Conservation (phyloP, 2,888 invertebrate species). For the Elysia crispata region DNA sequence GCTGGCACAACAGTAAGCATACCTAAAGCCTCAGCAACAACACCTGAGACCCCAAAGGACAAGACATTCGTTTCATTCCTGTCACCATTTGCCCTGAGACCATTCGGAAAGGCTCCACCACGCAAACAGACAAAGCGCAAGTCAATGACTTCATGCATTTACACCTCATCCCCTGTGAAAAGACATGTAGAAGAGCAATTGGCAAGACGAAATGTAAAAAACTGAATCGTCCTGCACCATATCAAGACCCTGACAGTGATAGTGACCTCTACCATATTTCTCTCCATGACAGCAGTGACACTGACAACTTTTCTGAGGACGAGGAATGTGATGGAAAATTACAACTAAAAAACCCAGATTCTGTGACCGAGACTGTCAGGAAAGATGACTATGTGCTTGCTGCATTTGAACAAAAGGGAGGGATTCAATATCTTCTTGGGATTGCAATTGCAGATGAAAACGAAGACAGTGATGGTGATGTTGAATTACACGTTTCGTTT, state of each 20-base stretch:
- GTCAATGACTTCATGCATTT: slow-evolving; percentile 1
- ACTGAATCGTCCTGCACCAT: not conserved
- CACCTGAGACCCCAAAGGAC: not conserved
- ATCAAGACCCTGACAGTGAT: slow-evolving; percentile 16
- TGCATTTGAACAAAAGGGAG: not conserved
- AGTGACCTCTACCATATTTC: not conserved
- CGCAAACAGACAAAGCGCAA: not conserved
- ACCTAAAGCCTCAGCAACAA: too few species aligned
- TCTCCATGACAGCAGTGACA: not conserved
- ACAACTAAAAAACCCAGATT: not conserved
- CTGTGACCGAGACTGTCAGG: not conserved
- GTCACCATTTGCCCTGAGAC: slow-evolving; percentile 25
- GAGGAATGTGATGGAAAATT: not conserved
- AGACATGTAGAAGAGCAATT: not conserved
- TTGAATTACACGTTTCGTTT: slow-evolving; percentile 26
- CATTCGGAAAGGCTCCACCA: slow-evolving; percentile 13
- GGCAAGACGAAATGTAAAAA: too few species aligned
- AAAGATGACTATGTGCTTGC: not conserved
- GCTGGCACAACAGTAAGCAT: too few species aligned
- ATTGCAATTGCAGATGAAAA: not conserved
- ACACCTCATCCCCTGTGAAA: slow-evolving; percentile 17
- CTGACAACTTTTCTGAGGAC: not conserved
- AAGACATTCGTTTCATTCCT: not conserved
- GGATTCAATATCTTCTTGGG: not conserved
- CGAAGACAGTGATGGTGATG: not conserved